Evolutionary conservation across 2,888 invertebrate genomes (phyloP).

Genomic region (Elaeidobius kamerunicus): DNA sequence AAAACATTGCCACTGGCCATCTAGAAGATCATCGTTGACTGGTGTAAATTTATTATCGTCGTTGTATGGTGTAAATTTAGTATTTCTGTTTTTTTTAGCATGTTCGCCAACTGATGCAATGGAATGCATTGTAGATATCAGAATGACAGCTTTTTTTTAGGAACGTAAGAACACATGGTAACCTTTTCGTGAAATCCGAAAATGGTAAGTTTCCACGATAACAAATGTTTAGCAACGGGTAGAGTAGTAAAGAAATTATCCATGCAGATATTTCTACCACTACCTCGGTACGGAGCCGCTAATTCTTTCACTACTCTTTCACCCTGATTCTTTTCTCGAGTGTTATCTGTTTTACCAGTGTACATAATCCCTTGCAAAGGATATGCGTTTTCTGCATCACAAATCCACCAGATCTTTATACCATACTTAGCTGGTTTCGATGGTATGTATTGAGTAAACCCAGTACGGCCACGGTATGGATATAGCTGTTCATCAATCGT

Average conservation of each 20-base stretch:
- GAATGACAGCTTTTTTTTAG: too few species aligned
- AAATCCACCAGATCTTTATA: conserved; percentile 11
- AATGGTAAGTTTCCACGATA: too few species aligned
- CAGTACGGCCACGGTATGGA: conserved; percentile 1
- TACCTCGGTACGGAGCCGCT: background rate
- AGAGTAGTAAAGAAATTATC: conserved; percentile 8
- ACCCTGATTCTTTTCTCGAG: background rate
- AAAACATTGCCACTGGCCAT: too few species aligned
- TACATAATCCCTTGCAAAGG: conserved; percentile 8
- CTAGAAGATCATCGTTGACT: too few species aligned
- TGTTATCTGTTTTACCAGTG: conserved; percentile 3
- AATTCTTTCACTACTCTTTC: conserved; percentile 9
- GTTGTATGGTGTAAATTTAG: conserved; percentile 4
- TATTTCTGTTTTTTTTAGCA: background rate
- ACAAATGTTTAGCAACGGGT: too few species aligned
- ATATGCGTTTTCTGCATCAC: conserved; percentile 7
- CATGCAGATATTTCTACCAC: conserved; percentile 4
- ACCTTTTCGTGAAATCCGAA: too few species aligned
- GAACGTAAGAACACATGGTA: too few species aligned
- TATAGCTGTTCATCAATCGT: conserved; percentile 3
- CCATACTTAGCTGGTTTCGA: conserved; percentile 8
- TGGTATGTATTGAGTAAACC: background rate
- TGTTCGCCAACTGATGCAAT: too few species aligned
- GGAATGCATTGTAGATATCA: too few species aligned
- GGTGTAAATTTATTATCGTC: too few species aligned